Evolutionary conservation across 2,113 vertebrate genomes (phyloP).

Genomic region (Antidorcas marsupialis): DNA sequence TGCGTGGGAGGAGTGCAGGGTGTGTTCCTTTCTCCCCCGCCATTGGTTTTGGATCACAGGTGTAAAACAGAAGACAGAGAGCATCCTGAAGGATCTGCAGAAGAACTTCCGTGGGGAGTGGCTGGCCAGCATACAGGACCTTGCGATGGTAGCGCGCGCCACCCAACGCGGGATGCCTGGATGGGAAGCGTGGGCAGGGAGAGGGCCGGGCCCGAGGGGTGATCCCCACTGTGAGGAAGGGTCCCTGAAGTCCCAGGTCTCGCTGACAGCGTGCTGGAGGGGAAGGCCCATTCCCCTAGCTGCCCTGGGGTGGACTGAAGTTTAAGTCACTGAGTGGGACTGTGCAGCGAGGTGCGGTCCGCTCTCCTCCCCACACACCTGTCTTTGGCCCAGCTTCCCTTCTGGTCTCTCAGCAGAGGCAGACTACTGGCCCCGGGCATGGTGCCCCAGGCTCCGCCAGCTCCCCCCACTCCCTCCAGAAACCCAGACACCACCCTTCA

Average conservation of each 20-base stretch:
- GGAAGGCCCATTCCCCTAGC: background rate
- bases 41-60: background rate
- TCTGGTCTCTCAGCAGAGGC: background rate
- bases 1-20: too few species aligned
- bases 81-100: constrained; percentile 46
- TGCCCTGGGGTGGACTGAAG: background rate
- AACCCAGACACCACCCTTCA: too few species aligned
- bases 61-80: background rate
- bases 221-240: rapidly evolving
- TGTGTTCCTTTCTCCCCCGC: background rate
- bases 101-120: constrained; percentile 53
- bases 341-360: background rate
- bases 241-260: background rate
- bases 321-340: background rate
- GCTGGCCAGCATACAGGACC: constrained; percentile 15
- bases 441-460: background rate
- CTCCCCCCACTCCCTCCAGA: background rate
- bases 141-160: constrained; percentile 13
- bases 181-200: rapidly evolving
- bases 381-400: background rate
- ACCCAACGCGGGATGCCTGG: rapidly evolving
- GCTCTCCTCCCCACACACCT: rapidly evolving
- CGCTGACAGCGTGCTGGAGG: background rate
- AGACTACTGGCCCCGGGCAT: background rate
- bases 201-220: background rate